Evolutionary conservation across 1,140 invertebrate species (phyloP).

Genomic region (Sinella curviseta): DNA sequence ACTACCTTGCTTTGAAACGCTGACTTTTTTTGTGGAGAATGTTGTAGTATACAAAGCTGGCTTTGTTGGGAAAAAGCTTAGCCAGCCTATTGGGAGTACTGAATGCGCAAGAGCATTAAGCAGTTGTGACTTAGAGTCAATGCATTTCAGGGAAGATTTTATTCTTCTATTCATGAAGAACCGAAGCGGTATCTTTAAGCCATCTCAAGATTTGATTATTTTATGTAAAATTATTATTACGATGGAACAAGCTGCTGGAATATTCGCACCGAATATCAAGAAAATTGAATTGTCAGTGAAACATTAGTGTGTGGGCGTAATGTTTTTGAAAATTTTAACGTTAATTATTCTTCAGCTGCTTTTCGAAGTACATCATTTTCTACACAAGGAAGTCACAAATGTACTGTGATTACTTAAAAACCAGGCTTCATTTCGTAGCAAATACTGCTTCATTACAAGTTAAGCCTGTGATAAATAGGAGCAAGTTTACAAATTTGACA

Average conservation of each 20-base stretch:
- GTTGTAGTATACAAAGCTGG: background rate
- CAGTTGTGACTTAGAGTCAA: background rate
- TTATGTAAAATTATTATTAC: background rate
- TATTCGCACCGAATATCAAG: background rate
- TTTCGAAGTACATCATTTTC: too few relatives aligned
- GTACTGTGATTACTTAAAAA: too few relatives aligned
- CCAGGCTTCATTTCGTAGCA: too few relatives aligned
- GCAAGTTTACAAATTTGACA: too few relatives aligned
- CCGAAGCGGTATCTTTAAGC: background rate
- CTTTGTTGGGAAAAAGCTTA: background rate
- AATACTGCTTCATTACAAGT: too few relatives aligned
- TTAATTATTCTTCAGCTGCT: too few relatives aligned
- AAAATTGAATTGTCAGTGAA: background rate
- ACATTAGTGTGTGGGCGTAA: background rate
- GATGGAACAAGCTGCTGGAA: background rate
- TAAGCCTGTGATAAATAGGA: too few relatives aligned
- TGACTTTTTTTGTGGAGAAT: background rate
- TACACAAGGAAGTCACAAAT: too few relatives aligned
- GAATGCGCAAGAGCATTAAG: background rate
- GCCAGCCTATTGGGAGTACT: background rate
- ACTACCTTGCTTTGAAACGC: background rate
- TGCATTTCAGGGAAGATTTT: background rate
- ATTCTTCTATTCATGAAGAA: background rate
- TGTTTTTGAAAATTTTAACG: too few relatives aligned
- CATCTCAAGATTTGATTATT: background rate